Percentiles rank a stretch among this genome's conserved stretches.
Conservation (phyloP, 2,888 invertebrate species). For the Hesperia comma region DNA sequence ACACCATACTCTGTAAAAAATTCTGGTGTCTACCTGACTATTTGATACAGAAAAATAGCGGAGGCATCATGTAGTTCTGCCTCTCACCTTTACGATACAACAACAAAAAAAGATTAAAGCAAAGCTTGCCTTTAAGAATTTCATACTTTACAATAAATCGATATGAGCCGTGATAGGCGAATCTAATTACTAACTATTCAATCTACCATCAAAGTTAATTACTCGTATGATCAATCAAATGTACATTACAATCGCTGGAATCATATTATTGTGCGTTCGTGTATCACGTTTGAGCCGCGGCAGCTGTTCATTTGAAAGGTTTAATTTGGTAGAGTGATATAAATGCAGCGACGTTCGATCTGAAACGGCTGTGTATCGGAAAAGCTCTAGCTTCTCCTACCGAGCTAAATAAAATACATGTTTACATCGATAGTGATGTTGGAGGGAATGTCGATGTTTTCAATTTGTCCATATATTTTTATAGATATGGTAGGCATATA, state of each 20-base stretch:
- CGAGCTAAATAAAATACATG: conserved; percentile 44
- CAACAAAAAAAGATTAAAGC: no score
- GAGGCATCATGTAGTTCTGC: no score
- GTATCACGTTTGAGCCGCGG: background rate
- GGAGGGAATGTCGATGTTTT: conserved; percentile 37
- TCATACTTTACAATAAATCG: background rate
- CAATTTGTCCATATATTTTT: conserved; percentile 4
- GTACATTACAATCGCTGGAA: background rate
- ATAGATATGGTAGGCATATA: no score
- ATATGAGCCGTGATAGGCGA: background rate
- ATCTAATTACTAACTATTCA: background rate
- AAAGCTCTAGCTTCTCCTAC: conserved; percentile 36
- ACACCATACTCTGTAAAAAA: no score
- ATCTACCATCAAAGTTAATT: background rate
- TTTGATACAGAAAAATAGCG: no score
- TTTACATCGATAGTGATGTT: conserved; percentile 49
- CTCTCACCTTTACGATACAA: no score
- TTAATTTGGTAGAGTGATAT: conserved; percentile 29
- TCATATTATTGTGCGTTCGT: background rate
- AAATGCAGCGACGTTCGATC: conserved; percentile 32
- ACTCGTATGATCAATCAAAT: background rate
- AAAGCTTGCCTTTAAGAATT: no score
- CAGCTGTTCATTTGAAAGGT: conserved; percentile 25
- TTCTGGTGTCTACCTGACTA: no score
- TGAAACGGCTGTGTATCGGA: conserved; percentile 33